A percentile compares a stretch with the other conserved stretches of the same genome.
These are phyloP conservation scores for Taeniopygia guttata DNA, from an alignment of 2,797 vertebrate genomes.

Conservation along the genomic window DNA sequence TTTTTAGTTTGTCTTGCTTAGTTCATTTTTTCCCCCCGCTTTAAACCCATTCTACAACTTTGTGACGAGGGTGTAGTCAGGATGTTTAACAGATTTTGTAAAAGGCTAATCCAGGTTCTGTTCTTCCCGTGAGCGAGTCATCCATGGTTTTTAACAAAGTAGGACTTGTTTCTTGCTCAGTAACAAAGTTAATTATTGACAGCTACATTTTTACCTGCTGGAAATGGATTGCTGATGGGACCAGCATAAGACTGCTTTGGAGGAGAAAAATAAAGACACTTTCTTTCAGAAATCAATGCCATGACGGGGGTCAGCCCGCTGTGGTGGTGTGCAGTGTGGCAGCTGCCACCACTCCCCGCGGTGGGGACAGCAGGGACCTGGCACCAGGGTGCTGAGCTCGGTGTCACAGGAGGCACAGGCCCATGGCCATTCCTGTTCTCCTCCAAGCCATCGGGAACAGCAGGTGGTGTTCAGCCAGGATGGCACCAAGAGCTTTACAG, in stretches of 20 bases:
- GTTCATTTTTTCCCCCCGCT: accelerated
- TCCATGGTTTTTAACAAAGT: background rate
- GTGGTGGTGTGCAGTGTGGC: accelerated
- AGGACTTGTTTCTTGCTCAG: accelerated
- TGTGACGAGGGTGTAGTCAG: accelerated
- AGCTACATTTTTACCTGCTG: background rate
- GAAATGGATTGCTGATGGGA: background rate
- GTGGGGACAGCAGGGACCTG: background rate
- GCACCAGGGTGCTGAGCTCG: background rate
- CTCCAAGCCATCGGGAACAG: accelerated
- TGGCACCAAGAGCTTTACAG: background rate
- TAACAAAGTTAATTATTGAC: background rate
- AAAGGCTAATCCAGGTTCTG: background rate
- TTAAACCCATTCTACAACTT: background rate
- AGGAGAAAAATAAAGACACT: background rate
- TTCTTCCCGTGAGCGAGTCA: background rate
- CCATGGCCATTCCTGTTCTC: accelerated
- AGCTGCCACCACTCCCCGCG: accelerated
- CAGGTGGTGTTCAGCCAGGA: background rate
- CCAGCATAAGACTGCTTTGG: accelerated
- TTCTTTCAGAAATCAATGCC: background rate
- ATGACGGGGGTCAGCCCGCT: accelerated
- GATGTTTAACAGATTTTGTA: background rate
- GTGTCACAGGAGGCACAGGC: background rate
- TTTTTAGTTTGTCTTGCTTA: background rate